Evolutionary conservation across 2,797 vertebrate species (phyloP).

Genomic region (Iguana delicatissima): DNA sequence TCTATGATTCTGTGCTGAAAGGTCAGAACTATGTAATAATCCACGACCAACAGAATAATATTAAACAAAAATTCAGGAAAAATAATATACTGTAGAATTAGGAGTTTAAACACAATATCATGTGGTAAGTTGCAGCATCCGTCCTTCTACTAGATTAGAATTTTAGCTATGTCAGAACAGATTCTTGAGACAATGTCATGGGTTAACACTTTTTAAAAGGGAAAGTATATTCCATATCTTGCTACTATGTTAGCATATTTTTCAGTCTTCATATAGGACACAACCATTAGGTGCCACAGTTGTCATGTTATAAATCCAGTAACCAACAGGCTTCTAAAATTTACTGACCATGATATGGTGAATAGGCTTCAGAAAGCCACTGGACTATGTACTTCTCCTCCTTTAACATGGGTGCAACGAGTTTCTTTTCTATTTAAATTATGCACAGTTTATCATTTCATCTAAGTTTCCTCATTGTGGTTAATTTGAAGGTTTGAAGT

Average conservation of each 20-base stretch:
- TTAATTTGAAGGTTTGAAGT: not conserved
- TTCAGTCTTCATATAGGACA: not conserved
- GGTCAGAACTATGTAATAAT: not conserved
- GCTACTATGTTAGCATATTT: not conserved
- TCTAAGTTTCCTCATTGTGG: not conserved
- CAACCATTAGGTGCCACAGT: not conserved
- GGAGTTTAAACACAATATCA: not conserved
- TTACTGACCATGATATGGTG: not conserved
- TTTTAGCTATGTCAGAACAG: not conserved
- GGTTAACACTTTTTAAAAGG: not conserved
- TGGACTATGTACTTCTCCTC: too few species aligned
- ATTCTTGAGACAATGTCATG: not conserved
- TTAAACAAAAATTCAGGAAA: not conserved
- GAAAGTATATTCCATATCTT: not conserved
- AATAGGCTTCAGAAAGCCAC: not conserved
- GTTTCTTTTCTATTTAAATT: not conserved
- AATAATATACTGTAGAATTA: not conserved
- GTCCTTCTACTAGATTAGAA: not conserved
- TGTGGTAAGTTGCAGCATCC: not conserved
- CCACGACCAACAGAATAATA: not conserved
- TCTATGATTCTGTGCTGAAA: too few species aligned
- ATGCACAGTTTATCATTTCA: not conserved
- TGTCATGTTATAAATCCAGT: not conserved
- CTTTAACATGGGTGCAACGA: not conserved
- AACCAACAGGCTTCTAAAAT: not conserved